Evolutionary conservation across 35 echinoderm and acorn worm genomes (phyloP).

Genomic region (Stichopus chloronotus): DNA sequence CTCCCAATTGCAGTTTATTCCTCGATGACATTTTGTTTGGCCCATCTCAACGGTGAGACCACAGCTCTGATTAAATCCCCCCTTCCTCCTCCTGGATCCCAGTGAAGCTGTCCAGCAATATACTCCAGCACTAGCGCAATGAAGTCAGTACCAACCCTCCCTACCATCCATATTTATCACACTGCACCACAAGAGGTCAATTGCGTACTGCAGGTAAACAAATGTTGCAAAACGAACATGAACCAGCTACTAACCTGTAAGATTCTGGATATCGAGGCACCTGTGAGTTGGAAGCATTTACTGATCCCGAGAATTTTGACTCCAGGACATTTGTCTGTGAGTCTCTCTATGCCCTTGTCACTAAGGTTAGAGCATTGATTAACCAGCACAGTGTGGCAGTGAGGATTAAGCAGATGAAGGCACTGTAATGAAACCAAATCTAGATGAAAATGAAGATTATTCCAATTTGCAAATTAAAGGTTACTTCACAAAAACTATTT

Average conservation of each 20-base stretch:
- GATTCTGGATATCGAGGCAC: conserved; percentile 19
- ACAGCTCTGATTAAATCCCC: too few species aligned
- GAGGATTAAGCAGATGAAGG: conserved; percentile 48
- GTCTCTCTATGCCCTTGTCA: conserved; percentile 31
- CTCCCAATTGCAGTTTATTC: too few species aligned
- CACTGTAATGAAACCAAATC: not conserved
- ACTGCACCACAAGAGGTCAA: too few species aligned
- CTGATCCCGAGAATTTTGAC: conserved; percentile 14
- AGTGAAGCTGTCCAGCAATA: too few species aligned
- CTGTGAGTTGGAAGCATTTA: conserved; percentile 36
- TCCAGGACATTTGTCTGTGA: conserved; percentile 49
- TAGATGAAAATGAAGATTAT: not conserved
- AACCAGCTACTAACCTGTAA: not conserved
- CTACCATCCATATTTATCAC: too few species aligned
- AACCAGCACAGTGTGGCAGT: conserved; percentile 43
- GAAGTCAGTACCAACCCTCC: too few species aligned
- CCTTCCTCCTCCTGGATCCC: too few species aligned
- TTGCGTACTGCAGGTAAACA: too few species aligned
- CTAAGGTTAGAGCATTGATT: conserved; percentile 20
- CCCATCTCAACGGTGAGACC: too few species aligned
- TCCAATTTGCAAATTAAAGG: not conserved
- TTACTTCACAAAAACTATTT: not conserved
- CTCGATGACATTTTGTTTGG: too few species aligned
- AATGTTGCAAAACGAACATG: too few species aligned
- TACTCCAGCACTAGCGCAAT: too few species aligned